Base-by-base conservation (phyloP, 2,888 invertebrate species). In the Morpho deidamia region DNA sequence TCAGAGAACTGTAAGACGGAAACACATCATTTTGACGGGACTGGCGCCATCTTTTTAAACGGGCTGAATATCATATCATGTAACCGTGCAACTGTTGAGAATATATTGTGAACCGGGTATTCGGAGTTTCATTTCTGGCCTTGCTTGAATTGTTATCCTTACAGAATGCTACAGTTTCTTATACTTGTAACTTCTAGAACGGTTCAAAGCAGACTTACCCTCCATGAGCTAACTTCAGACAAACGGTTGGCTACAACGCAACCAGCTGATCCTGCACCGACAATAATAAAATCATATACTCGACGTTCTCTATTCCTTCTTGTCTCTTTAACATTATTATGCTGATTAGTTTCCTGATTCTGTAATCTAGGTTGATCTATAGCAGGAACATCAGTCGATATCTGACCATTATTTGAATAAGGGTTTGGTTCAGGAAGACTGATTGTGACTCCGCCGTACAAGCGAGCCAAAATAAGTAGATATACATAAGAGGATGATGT, bases 221-320 rank as follows among this genome's bases (percentile, higher is more conserved):
- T 50, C 61, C 61, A 61, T 54, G 91, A 78, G 51, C 89, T 83
- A 0, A 92, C 83, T 83, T 93, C 93, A 1, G 92, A 88, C 1
- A 93, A 74, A n/a, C 93, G 83, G 74, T 92, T 93, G 0, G 93
- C 93, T 23, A 93, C 68, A 14, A 93, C 93, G 69, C 93, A 93
- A 0, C 93, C 94, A 0, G 93, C 93, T 5, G 93, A 93, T 0
- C 94, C 94, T 0, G 92, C 93, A n/a, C 93, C 93, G 37, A 93
- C 91, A 45, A 92, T 78, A 53, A 93, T 91, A 61, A 92, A 94
- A 66, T 93, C 93, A 67, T 80, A 92, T 41, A 85, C 81, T 61
- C 86, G 82, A 7, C 32, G 38, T n/a, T 74, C 70, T 35, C 55
- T 55, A 23, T 81, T 78, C 57, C 70, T 82, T 41, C 59, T 74